These are phyloP conservation scores for Drosophila nannoptera DNA, from an alignment of 1,140 invertebrate species.

Conservation along the genomic window DNA sequence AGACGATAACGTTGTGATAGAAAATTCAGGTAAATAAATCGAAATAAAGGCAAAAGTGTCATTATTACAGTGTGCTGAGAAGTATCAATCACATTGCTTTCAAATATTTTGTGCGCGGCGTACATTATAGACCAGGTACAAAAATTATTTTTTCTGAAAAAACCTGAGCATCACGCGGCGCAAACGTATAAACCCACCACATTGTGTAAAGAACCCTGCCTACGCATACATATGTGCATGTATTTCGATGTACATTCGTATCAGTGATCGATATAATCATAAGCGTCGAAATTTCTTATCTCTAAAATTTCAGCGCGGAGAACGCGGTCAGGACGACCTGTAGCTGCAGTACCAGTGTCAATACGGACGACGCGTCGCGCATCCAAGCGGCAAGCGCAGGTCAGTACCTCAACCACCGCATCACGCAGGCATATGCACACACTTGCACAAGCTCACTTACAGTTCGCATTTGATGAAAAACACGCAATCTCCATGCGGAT, in stretches of 20 bases:
- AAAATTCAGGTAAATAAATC: constrained; percentile 63
- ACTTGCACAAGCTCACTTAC: not conserved
- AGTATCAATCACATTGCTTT: constrained; percentile 7
- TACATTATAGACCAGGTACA: not conserved
- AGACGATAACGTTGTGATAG: constrained; percentile 63
- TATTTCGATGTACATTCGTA: not conserved
- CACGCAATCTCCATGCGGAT: constrained; percentile 62
- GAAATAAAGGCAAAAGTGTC: constrained; percentile 3
- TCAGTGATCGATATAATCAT: constrained; percentile 20
- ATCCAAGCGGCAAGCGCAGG: constrained; percentile 62
- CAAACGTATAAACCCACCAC: constrained; percentile 28
- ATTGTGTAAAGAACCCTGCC: constrained; percentile 13
- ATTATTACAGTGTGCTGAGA: constrained; percentile 6
- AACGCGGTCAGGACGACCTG: constrained; percentile 70
- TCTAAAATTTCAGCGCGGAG: constrained; percentile 58
- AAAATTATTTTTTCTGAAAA: constrained; percentile 9
- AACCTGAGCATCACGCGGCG: constrained; percentile 54
- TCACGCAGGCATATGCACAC: not conserved
- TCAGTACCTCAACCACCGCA: constrained; percentile 45
- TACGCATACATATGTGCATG: constrained; percentile 18
- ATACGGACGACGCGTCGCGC: constrained; percentile 59
- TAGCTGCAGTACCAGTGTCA: constrained; percentile 32
- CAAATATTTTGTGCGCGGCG: not conserved
- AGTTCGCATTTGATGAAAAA: constrained; percentile 60
- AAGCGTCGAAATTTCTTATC: constrained; percentile 13